Conservation (phyloP, 2,797 vertebrate genomes). For the Percopsis omiscomaycus region DNA sequence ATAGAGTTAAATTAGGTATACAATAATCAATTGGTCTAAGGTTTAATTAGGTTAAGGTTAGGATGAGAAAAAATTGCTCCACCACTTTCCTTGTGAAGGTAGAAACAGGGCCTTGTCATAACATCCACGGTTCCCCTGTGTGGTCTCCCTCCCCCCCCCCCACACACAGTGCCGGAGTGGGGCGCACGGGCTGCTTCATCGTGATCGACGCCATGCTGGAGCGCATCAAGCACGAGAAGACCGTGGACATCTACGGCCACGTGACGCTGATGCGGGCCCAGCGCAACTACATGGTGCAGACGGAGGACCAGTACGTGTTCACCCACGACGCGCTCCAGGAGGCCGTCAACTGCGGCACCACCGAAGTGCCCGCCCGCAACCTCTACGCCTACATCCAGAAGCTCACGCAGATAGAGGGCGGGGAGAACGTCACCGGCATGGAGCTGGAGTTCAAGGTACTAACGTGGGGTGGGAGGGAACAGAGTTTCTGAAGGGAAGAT, state of each 20-base stretch:
- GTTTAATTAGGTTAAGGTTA: too few species aligned
- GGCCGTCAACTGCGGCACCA: constrained; percentile 98
- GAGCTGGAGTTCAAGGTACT: constrained; percentile 98
- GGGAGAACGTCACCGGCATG: constrained; percentile 98
- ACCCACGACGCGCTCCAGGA: constrained; percentile 98
- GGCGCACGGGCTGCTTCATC: constrained; percentile 98
- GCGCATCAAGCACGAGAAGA: constrained; percentile 99
- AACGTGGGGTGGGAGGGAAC: neutral
- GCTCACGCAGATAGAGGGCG: constrained; percentile 95
- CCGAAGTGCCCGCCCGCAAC: constrained; percentile 98
- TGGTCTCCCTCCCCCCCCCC: neutral
- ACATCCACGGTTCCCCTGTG: too few species aligned
- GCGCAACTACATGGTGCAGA: constrained; percentile 99
- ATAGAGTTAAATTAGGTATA: too few species aligned
- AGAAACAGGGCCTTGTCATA: too few species aligned
- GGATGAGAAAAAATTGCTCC: too few species aligned
- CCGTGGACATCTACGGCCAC: constrained; percentile 98
- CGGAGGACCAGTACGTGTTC: constrained; percentile 99
- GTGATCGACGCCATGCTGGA: constrained; percentile 99
- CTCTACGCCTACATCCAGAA: constrained; percentile 99
- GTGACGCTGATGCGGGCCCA: constrained; percentile 99
- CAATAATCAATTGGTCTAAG: too few species aligned
- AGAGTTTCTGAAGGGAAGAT: too few species aligned
- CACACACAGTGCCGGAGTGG: constrained; percentile 87
- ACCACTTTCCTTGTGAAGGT: too few species aligned